A percentile compares a stretch with the other conserved stretches of the same genome.
Conservation (phyloP, 2,888 invertebrate genomes). For the Troglohyphantes excavatus region DNA sequence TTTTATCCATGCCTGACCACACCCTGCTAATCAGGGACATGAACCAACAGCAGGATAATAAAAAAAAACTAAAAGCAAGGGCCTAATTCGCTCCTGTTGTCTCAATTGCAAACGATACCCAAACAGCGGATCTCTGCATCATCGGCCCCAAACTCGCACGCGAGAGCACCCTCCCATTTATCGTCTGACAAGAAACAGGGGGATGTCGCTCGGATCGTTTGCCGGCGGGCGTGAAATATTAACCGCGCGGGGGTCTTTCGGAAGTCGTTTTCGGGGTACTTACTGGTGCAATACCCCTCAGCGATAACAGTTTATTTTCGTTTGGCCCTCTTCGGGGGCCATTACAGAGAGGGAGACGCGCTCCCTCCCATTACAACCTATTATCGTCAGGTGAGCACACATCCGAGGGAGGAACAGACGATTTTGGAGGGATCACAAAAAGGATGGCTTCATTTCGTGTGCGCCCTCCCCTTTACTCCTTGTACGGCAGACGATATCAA, state of each 20-base stretch:
- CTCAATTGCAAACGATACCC: no score
- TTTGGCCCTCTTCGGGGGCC: conserved; percentile 14
- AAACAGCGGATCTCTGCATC: no score
- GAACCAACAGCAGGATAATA: no score
- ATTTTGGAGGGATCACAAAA: not conserved
- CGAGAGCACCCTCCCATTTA: no score
- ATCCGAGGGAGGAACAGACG: not conserved
- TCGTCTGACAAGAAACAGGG: no score
- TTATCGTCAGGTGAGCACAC: not conserved
- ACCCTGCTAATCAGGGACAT: no score
- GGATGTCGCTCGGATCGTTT: not conserved
- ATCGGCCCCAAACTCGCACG: no score
- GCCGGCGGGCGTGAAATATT: conserved; percentile 37
- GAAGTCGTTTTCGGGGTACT: conserved; percentile 40
- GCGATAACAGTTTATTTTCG: conserved; percentile 48
- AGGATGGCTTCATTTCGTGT: not conserved
- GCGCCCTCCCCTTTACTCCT: not conserved
- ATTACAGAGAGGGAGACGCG: conserved; percentile 5
- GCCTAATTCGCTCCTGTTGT: no score
- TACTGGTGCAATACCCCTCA: conserved; percentile 13
- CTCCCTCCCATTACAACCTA: not conserved
- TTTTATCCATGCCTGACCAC: no score
- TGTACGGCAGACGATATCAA: not conserved
- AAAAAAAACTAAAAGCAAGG: no score
- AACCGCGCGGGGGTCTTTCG: conserved; percentile 36